Conservation (phyloP, 2,797 vertebrate genomes). For the Novumbra hubbsi region DNA sequence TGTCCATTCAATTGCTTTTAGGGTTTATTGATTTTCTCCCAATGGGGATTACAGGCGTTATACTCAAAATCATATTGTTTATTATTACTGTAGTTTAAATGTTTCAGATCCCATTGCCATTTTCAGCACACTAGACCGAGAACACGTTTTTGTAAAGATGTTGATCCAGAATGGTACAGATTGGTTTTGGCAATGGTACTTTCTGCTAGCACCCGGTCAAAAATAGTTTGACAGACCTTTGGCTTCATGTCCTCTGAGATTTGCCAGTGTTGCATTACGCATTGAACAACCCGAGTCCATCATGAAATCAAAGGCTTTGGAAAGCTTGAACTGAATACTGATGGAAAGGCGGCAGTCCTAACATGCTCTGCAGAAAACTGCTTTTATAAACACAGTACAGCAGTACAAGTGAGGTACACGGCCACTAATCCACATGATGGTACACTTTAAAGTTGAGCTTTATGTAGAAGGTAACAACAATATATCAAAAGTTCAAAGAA, state of each 20-base stretch:
- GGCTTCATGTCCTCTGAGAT: constrained; percentile 56
- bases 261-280: constrained; percentile 65
- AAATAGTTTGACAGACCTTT: constrained; percentile 54
- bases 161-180: constrained; percentile 29
- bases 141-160: constrained; percentile 37
- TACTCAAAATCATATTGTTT: no score
- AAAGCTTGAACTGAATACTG: constrained; percentile 69
- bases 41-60: no score
- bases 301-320: constrained; percentile 73
- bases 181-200: constrained; percentile 16
- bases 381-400: constrained; percentile 54
- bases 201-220: constrained; percentile 39
- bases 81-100: no score
- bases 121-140: constrained; percentile 16
- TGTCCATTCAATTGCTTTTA: constrained; percentile 24
- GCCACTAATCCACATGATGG: background rate
- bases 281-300: constrained; percentile 68
- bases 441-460: background rate
- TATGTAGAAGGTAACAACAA: background rate
- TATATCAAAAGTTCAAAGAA: background rate
- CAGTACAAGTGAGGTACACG: constrained; percentile 24
- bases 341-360: constrained; percentile 62
- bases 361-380: constrained; percentile 58
- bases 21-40: no score
- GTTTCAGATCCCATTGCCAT: constrained; percentile 16